Evolutionary conservation across 2,113 vertebrate genomes (phyloP).

Genomic region (Fregetta grallaria): DNA sequence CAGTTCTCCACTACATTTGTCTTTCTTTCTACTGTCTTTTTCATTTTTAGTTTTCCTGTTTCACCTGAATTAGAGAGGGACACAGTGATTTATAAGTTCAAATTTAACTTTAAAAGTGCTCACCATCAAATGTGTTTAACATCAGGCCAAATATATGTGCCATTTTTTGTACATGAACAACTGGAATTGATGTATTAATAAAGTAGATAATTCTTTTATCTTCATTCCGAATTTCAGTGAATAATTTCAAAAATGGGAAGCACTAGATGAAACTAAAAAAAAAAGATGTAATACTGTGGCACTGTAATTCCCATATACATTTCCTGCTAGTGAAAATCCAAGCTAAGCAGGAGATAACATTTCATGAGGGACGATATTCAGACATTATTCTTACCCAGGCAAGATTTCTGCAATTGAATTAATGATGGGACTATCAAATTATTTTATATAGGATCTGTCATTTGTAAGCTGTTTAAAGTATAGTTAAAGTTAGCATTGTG

Average conservation of each 20-base stretch:
- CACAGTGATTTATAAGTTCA: not conserved
- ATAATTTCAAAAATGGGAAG: not conserved
- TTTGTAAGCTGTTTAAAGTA: constrained; percentile 19
- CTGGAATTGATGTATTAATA: not conserved
- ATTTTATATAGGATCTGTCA: constrained; percentile 9
- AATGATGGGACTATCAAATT: not conserved
- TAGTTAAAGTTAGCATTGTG: not conserved
- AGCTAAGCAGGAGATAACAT: not conserved
- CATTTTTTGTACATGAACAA: not conserved
- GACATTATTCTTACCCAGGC: not conserved
- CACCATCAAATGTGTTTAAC: not conserved
- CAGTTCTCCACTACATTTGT: not conserved
- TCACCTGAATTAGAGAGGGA: not conserved
- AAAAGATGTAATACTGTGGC: not conserved
- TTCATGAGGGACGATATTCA: not conserved
- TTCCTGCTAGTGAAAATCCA: not conserved
- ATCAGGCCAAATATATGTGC: not conserved
- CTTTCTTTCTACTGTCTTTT: not conserved
- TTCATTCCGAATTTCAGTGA: not conserved
- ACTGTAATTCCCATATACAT: not conserved
- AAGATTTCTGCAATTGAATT: not conserved
- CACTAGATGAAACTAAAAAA: not conserved
- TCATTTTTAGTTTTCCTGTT: not conserved
- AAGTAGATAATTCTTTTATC: not conserved
- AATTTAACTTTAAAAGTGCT: not conserved